phyloP scores from a whole-genome alignment of 2,888 invertebrate genomes.

The Erebia palarica region DNA sequence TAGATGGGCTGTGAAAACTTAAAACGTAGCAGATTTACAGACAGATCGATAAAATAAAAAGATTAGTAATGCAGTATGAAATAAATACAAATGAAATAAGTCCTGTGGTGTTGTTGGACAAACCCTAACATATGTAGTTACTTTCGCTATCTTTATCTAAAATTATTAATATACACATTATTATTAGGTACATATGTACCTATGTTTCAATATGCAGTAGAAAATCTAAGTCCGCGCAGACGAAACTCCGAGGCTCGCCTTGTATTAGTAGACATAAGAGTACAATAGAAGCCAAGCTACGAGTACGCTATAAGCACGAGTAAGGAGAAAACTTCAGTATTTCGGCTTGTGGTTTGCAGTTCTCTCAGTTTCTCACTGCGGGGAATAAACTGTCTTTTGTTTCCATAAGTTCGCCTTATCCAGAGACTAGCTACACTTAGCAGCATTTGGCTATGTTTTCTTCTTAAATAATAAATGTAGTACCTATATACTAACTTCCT shows the following conservation, averaged over 20 bases:
- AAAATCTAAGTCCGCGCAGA: too few relatives aligned
- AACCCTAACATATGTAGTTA: too few relatives aligned
- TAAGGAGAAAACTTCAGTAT: constrained; percentile 12
- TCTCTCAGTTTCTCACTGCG: background rate
- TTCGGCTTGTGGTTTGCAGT: constrained; percentile 14
- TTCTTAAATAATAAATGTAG: background rate
- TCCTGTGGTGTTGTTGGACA: too few relatives aligned
- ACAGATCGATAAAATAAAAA: background rate
- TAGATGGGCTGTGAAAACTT: too few relatives aligned
- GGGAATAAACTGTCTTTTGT: constrained; percentile 20
- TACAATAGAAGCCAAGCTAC: background rate
- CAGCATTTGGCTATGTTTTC: background rate
- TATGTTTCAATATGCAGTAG: too few relatives aligned
- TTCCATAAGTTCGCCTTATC: constrained; percentile 1
- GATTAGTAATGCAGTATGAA: too few relatives aligned
- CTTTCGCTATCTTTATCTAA: too few relatives aligned
- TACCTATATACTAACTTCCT: too few relatives aligned
- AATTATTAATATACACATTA: too few relatives aligned
- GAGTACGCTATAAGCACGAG: background rate
- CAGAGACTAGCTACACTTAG: constrained; percentile 6
- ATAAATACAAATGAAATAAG: too few relatives aligned
- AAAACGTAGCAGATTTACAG: background rate
- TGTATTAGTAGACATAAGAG: background rate
- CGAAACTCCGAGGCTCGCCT: too few relatives aligned
- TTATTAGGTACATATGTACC: too few relatives aligned